A percentile compares a stretch with the other conserved stretches of the same genome.
Evolutionary conservation across 2,888 invertebrate species (phyloP).

Genomic region (Ormyrus labotus): DNA sequence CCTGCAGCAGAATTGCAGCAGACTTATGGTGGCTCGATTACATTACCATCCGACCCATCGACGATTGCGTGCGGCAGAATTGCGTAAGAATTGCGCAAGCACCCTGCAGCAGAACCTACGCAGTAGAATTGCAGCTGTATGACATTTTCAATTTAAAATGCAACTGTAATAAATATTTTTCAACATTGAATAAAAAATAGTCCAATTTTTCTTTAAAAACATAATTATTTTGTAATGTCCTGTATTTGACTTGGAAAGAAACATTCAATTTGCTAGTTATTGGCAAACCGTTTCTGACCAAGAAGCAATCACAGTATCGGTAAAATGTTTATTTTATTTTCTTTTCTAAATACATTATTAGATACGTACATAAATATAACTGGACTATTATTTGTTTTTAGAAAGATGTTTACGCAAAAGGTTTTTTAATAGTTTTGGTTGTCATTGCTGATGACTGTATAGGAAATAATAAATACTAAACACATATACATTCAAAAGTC

Average conservation of each 20-base stretch:
- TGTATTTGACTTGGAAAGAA: conserved; percentile 87
- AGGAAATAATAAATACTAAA: conserved; percentile 46
- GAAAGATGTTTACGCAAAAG: conserved; percentile 81
- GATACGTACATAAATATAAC: not conserved
- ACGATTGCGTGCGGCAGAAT: too few relatives aligned
- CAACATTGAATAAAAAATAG: conserved; percentile 22
- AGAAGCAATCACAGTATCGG: conserved; percentile 86
- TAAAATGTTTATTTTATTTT: conserved; percentile 71
- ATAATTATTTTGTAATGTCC: conserved; percentile 82
- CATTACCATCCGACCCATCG: too few relatives aligned
- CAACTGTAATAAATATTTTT: conserved; percentile 77
- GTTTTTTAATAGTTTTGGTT: conserved; percentile 87
- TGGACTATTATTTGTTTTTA: conserved; percentile 70
- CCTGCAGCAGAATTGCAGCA: too few relatives aligned
- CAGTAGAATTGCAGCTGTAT: conserved; percentile 79
- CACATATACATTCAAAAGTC: too few relatives aligned
- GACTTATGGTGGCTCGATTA: too few relatives aligned
- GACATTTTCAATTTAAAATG: conserved; percentile 87
- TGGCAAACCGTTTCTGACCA: conserved; percentile 86
- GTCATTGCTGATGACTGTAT: conserved; percentile 77
- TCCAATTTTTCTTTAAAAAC: conserved; percentile 4
- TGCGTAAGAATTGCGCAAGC: too few relatives aligned
- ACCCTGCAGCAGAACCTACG: too few relatives aligned
- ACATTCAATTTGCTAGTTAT: conserved; percentile 85
- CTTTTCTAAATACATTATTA: not conserved